phyloP scores from a whole-genome alignment of 2,113 vertebrate genomes.

The Serilophus lunatus region DNA sequence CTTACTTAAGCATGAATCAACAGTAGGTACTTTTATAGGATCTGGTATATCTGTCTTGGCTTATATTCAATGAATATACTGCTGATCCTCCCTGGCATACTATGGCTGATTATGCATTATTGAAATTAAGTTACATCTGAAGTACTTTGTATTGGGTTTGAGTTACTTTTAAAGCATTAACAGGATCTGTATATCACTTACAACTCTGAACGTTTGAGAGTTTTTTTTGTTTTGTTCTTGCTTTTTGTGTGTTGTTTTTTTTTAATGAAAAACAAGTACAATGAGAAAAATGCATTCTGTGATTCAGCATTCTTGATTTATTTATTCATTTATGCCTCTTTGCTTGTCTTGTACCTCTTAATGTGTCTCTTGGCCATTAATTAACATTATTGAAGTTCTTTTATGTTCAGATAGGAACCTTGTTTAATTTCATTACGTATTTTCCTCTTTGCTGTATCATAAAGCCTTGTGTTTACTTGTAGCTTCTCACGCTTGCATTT shows the following conservation, averaged over 20 bases:
- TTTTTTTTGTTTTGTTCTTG: not conserved
- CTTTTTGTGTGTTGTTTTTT: too few relatives aligned
- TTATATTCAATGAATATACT: not conserved
- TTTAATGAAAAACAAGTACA: not conserved
- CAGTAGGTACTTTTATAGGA: not conserved
- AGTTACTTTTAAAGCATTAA: not conserved
- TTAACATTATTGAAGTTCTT: not conserved
- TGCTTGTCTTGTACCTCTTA: not conserved
- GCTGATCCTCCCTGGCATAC: not conserved
- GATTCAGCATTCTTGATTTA: not conserved
- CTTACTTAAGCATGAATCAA: not conserved
- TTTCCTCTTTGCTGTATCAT: not conserved
- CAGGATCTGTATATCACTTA: not conserved
- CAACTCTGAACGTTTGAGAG: not conserved
- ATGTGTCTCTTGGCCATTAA: slow-evolving; percentile 4
- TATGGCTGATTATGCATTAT: not conserved
- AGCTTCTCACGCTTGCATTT: not conserved
- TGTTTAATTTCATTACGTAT: not conserved
- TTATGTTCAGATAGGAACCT: not conserved
- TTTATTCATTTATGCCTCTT: slow-evolving; percentile 9
- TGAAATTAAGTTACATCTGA: not conserved
- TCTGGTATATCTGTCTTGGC: not conserved
- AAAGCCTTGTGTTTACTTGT: not conserved
- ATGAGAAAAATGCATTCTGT: not conserved
- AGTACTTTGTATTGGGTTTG: not conserved